Evolutionary conservation across 2,888 invertebrate species (phyloP).

Genomic region (Pristionchus arcanus): DNA sequence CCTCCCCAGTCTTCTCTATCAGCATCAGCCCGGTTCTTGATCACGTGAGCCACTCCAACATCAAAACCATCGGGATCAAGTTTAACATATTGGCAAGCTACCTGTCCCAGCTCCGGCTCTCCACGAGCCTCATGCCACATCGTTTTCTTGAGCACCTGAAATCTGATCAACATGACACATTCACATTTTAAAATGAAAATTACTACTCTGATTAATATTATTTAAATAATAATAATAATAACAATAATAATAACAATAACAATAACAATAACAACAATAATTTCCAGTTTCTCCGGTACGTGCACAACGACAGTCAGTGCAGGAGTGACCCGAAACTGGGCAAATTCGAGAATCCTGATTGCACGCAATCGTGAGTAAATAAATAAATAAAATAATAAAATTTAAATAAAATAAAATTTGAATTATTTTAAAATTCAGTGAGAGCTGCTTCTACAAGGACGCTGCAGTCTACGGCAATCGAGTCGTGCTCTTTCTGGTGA

Average conservation of each 20-base stretch:
- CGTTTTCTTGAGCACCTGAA: conserved; percentile 38
- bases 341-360: not conserved
- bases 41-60: conserved; percentile 21
- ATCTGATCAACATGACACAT: not conserved
- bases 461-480: not conserved
- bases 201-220: not conserved
- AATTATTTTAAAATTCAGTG: not conserved
- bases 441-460: conserved; percentile 35
- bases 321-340: not conserved
- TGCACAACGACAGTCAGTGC: not conserved
- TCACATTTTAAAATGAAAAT: not conserved
- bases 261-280: no score
- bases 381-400: no score
- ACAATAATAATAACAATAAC: not conserved
- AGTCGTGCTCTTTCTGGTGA: conserved; percentile 22
- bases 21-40: conserved; percentile 33
- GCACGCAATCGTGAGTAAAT: not conserved
- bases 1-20: conserved; percentile 25
- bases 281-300: not conserved
- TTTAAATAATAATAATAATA: not conserved
- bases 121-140: conserved; percentile 12
- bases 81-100: not conserved
- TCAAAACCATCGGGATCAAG: not conserved
- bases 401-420: not conserved
- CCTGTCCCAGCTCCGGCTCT: conserved; percentile 1